phyloP scores from a whole-genome alignment of 2,888 invertebrate species.

The Yponomeuta sedellus region DNA sequence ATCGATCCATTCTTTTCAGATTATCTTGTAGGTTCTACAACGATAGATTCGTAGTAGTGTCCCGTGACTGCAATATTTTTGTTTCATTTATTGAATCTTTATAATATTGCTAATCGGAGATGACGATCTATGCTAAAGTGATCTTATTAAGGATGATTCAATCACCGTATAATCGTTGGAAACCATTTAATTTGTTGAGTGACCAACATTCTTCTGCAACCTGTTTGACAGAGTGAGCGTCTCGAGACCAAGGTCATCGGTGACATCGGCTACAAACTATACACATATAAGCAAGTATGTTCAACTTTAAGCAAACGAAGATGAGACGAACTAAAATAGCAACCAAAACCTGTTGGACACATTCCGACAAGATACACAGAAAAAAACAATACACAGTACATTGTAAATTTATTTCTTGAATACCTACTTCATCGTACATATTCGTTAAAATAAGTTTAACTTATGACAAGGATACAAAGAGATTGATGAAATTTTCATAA shows the following conservation, averaged over 20 bases:
- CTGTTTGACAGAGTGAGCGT: slow-evolving; percentile 55
- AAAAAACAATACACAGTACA: not conserved
- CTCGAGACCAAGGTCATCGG: slow-evolving; percentile 47
- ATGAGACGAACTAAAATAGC: not conserved
- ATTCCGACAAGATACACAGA: not conserved
- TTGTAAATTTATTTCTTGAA: too few species aligned
- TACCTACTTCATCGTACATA: too few species aligned
- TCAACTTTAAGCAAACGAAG: not conserved
- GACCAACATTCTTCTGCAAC: slow-evolving; percentile 46
- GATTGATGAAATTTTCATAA: too few species aligned
- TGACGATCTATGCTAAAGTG: not conserved
- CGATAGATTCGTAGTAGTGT: too few species aligned
- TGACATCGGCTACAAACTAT: not conserved
- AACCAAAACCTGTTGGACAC: not conserved
- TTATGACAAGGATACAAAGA: too few species aligned
- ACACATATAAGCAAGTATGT: not conserved
- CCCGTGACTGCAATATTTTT: too few species aligned
- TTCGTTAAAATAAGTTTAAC: too few species aligned
- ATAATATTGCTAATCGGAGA: too few species aligned
- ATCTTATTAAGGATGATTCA: not conserved
- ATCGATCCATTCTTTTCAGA: too few species aligned
- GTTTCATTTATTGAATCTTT: too few species aligned
- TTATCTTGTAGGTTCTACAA: too few species aligned
- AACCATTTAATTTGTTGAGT: slow-evolving; percentile 27
- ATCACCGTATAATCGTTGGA: not conserved